Base-by-base conservation (phyloP, 2,113 vertebrate species). In the Cavia porcellus region DNA sequence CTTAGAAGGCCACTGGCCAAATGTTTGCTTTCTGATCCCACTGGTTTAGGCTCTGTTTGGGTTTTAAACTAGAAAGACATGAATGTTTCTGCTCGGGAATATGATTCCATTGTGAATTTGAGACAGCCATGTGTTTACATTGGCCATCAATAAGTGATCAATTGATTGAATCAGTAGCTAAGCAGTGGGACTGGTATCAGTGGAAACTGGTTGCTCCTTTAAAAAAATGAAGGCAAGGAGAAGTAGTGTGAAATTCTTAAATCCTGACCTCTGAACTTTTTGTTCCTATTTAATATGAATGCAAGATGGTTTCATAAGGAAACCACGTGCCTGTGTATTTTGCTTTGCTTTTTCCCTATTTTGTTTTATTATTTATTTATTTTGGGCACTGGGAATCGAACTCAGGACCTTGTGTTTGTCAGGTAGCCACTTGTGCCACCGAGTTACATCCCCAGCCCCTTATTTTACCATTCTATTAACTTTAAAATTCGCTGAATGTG, bases 31-130 rank as follows among this genome's bases (percentile, higher is more conserved):
- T 66, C 28, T 83, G 3, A 72, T 47, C 13, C 15, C 4, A 4
- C 45, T 19, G 83, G 20, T 86, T 91, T 83, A 90, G 45, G 12
- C 45, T 96, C 28, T 97, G 17, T 77, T 93, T 90, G 28, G 42
- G 13, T 68, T 47, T 83, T 9, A 72, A 72, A 74, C 89, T 91
- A 10, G 25, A 74, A 72, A 35, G 4, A 25, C 25, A 68, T 14
- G 3, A 59, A n/a, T 89, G 3, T 20, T 93, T 91, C 62, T 82
- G 14, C 15, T 61, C 74, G 12, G 1, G 14, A 62, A 52, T 79
- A 62, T 38, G 72, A 25, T 89, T 86, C 38, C 42, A 15, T 45
- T 82, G 61, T 89, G 66, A 89, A 95, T 42, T 55, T 59, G 2
- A 52, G 66, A 86, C 17, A 70, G 28, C 0, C 12, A 35, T 61